A percentile compares a stretch with the other conserved stretches of the same genome.
Conservation (phyloP, 37 sponge, comb jelly and placozoan genomes). For the Halisarca cf. caerulea region DNA sequence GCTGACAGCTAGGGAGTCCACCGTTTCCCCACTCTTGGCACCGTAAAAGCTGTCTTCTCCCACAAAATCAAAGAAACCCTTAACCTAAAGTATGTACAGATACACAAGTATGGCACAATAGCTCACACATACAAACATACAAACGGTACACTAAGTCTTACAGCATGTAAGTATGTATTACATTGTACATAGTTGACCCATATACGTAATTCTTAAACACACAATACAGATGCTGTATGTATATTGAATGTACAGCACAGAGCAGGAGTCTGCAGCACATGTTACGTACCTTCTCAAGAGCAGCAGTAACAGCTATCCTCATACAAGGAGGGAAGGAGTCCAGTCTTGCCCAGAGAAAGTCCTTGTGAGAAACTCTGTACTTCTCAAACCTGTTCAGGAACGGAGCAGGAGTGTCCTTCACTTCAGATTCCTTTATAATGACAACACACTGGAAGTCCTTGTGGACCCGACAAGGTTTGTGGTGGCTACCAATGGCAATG, state of each 20-base stretch:
- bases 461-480: conserved; percentile 66
- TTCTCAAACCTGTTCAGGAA: conserved; percentile 89
- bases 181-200: too few species aligned
- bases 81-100: not conserved
- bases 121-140: too few species aligned
- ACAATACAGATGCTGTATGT: too few species aligned
- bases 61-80: conserved; percentile 20
- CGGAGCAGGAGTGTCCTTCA: conserved; percentile 68
- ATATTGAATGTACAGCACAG: too few species aligned
- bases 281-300: conserved; percentile 60
- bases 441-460: conserved; percentile 85
- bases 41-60: conserved; percentile 52
- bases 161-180: too few species aligned
- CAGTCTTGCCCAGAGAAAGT: conserved; percentile 38
- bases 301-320: conserved; percentile 31
- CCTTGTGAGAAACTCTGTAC: conserved; percentile 60
- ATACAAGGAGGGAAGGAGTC: conserved; percentile 70
- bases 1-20: conserved; percentile 53
- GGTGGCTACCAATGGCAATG: conserved; percentile 84
- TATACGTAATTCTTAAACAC: too few species aligned
- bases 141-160: too few species aligned
- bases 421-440: conserved; percentile 66
- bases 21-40: conserved; percentile 16
- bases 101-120: too few species aligned
- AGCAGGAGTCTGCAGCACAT: too few species aligned